Conservation (phyloP, 2,888 invertebrate species). For the Cephus runcator region DNA sequence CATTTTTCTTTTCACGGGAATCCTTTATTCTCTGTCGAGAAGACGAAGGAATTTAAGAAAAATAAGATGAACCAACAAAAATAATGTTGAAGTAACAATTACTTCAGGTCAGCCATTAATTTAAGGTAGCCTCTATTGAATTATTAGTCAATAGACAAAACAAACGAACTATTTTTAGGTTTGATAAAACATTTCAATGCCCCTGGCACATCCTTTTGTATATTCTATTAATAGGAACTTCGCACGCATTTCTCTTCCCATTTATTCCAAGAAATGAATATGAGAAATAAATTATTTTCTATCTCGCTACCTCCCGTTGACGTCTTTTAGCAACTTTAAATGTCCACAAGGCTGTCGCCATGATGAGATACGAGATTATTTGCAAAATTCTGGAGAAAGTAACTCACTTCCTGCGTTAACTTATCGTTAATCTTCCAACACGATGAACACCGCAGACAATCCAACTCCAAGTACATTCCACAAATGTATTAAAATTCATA, state of each 20-base stretch:
- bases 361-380: not conserved
- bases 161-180: too few relatives aligned
- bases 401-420: not conserved
- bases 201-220: not conserved
- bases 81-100: too few relatives aligned
- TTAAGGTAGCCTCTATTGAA: too few relatives aligned
- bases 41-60: not conserved
- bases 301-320: not conserved
- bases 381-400: not conserved
- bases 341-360: not conserved
- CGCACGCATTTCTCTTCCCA: not conserved
- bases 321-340: not conserved
- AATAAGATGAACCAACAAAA: not conserved
- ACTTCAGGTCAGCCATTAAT: too few relatives aligned
- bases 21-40: not conserved
- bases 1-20: not conserved
- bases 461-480: not conserved
- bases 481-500: not conserved
- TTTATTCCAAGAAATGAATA: not conserved
- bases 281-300: not conserved
- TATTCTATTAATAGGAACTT: not conserved
- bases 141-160: too few relatives aligned
- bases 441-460: not conserved
- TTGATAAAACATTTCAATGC: not conserved
- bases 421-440: not conserved